Conservation (phyloP, 2,888 invertebrate species). For the Aproaerema taeniolella region DNA sequence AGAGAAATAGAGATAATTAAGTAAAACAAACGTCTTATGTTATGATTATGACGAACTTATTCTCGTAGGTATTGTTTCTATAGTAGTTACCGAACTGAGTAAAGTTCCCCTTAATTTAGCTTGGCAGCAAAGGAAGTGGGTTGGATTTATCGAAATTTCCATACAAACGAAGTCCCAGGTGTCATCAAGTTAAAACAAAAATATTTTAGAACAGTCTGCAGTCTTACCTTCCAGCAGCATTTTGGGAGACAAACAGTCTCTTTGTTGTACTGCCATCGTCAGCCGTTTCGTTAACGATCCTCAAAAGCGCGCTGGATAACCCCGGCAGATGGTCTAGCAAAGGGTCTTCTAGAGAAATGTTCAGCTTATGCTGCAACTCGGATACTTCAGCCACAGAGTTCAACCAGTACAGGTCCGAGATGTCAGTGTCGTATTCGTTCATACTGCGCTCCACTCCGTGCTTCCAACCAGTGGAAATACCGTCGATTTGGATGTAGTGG, state of each 20-base stretch:
- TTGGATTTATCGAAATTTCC: too few relatives aligned
- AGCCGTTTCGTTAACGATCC: constrained; percentile 69
- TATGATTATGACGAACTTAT: too few relatives aligned
- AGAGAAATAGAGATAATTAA: too few relatives aligned
- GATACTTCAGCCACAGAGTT: constrained; percentile 86
- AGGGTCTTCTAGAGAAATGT: constrained; percentile 54
- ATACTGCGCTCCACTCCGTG: constrained; percentile 81
- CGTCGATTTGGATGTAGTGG: constrained; percentile 86
- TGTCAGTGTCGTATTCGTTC: constrained; percentile 76
- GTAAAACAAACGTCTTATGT: too few relatives aligned
- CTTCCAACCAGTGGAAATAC: constrained; percentile 86
- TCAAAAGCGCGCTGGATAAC: constrained; percentile 80
- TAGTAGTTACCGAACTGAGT: too few relatives aligned
- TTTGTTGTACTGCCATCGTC: constrained; percentile 45
- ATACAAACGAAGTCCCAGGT: too few relatives aligned
- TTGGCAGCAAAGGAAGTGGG: too few relatives aligned
- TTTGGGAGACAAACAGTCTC: constrained; percentile 86
- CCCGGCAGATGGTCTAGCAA: constrained; percentile 46
- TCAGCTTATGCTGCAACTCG: constrained; percentile 79
- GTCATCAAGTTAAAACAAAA: too few relatives aligned
- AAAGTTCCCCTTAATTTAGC: too few relatives aligned
- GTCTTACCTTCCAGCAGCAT: constrained; percentile 82
- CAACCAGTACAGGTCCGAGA: constrained; percentile 83
- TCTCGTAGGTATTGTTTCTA: too few relatives aligned
- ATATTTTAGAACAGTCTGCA: too few relatives aligned